Conservation (phyloP, 1,140 invertebrate genomes). For the Anadara kagoshimensis region DNA sequence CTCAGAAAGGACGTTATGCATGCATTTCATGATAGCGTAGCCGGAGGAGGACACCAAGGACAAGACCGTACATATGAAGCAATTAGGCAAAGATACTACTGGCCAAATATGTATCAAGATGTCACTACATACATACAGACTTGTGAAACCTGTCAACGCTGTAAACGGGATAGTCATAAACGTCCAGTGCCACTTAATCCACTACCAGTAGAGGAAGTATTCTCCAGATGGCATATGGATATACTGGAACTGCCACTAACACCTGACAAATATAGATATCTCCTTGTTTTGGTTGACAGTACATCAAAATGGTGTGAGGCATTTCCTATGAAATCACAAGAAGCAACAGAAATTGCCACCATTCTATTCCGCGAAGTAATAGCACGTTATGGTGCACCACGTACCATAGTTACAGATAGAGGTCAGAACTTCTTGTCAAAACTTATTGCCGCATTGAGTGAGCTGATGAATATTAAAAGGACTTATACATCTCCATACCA, state of each 20-base stretch:
- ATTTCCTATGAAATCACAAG: no score
- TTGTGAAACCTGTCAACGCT: conserved; percentile 34
- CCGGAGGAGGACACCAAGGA: conserved; percentile 32
- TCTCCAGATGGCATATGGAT: conserved; percentile 45
- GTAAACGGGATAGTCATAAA: conserved; percentile 18
- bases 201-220: conserved; percentile 31
- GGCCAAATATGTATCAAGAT: conserved; percentile 41
- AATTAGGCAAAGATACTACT: conserved; percentile 34
- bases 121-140: conserved; percentile 27
- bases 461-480: no score
- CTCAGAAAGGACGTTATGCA: conserved; percentile 23
- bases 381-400: no score
- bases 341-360: no score
- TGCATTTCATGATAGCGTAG: neutral
- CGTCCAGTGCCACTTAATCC: conserved; percentile 29
- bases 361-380: no score
- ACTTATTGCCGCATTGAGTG: no score
- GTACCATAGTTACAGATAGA: no score
- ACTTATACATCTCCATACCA: no score
- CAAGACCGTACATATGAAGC: conserved; percentile 31
- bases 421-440: no score
- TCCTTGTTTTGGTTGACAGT: conserved; percentile 47
- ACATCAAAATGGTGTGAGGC: no score
- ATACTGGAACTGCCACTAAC: conserved; percentile 46
- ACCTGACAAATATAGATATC: conserved; percentile 35